Base-by-base conservation (phyloP, 2,888 invertebrate genomes). In the Oligia strigilis region DNA sequence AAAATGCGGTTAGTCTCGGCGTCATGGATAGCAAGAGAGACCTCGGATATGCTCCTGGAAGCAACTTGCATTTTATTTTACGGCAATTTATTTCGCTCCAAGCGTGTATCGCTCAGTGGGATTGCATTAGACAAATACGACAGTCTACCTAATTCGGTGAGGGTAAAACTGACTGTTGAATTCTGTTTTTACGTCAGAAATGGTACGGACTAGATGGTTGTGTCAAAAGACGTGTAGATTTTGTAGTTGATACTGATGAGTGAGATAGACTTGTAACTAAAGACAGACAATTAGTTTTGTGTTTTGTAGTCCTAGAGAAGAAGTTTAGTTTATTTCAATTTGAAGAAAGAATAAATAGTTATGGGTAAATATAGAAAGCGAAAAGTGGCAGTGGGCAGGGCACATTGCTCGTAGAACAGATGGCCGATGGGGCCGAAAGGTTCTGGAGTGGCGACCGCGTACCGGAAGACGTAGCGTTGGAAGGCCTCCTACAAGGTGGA, bases 61-160 rank as follows among this genome's bases (percentile, higher is more conserved):
- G 88, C 85, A 82, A 84, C 84, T 80, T 84, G 89, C 91, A 90
- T 90, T 92, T 92, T 93, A 93, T 94, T 94, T 94, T 92, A 92
- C 92, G 93, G 93, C 92, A 94, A 94, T 94, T 94, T 94, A 92
- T 93, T 93, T 92, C 91, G 90, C 85, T 87, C 83, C 89, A 81
- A 84, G 89, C 88, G 84, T 88, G 88, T 91, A 91, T 91, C 91
- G 91, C 90, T 91, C 89, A 83, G 88, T 88, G 89, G 90, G 89
- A 93, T 93, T 93, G 93, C 92, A 94, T 93, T 93, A 94, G 91
- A 92, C 92, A 92, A 92, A 93, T 92, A 90, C 91, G 90, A 85
- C 84, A 79, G 82, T 82, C 85, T 86, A 86, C 77, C 89, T 91
- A 92, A 92, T 91, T 91, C 85, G 70, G 77, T 80, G 78, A 78